phyloP scores from a whole-genome alignment of 2,113 vertebrate species.

The Danio rerio region GRCz12tu NC_133177.1:48534001-48534500 shows the following conservation, averaged over 20 bases:
- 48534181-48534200: slow-evolving; percentile 54
- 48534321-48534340: neutral
- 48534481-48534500: too few relatives aligned
- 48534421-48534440: too few relatives aligned
- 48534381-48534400: too few relatives aligned
- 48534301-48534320: slow-evolving; percentile 73
- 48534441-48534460: too few relatives aligned
- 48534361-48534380: too few relatives aligned
- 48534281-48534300: slow-evolving; percentile 64
- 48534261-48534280: slow-evolving; percentile 66
- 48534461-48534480: too few relatives aligned
- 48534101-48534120: slow-evolving; percentile 80
- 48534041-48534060: slow-evolving; percentile 42
- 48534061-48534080: slow-evolving; percentile 13
- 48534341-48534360: too few relatives aligned
- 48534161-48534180: slow-evolving; percentile 75
- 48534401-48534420: too few relatives aligned
- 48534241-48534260: slow-evolving; percentile 75
- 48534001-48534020: slow-evolving; percentile 24
- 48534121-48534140: slow-evolving; percentile 77
- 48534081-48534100: slow-evolving; percentile 64
- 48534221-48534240: slow-evolving; percentile 75
- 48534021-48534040: neutral
- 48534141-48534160: slow-evolving; percentile 77
- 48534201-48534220: slow-evolving; percentile 76